Evolutionary conservation across 2,888 invertebrate genomes (phyloP).

Genomic region (Ennomos erosarius): DNA sequence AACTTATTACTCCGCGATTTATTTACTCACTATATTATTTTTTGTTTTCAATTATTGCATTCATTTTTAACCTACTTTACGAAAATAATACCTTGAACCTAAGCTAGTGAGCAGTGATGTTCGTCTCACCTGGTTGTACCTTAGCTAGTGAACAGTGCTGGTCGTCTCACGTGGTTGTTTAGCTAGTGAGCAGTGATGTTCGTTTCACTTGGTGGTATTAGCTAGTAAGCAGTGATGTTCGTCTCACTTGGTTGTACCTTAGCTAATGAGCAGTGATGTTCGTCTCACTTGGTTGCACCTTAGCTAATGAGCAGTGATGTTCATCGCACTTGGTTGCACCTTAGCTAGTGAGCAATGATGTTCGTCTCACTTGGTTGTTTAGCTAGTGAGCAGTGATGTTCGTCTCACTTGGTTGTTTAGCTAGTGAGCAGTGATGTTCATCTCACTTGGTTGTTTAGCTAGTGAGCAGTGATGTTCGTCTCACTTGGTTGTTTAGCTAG

Average conservation of each 20-base stretch:
- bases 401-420: constrained; percentile 88
- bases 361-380: constrained; percentile 53
- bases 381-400: constrained; percentile 93
- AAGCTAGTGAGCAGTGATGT: constrained; percentile 92
- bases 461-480: constrained; percentile 93
- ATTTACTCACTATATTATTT: too few species aligned
- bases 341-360: constrained; percentile 89
- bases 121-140: constrained; percentile 85
- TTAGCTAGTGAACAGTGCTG: constrained; percentile 2
- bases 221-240: constrained; percentile 88
- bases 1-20: too few species aligned
- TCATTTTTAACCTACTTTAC: too few species aligned
- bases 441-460: constrained; percentile 88
- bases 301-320: too few species aligned
- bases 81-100: too few species aligned
- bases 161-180: constrained; percentile 87
- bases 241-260: too few species aligned
- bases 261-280: too few species aligned
- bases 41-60: too few species aligned
- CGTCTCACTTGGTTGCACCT: too few species aligned
- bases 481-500: constrained; percentile 65
- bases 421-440: constrained; percentile 92
- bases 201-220: constrained; percentile 87
- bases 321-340: constrained; percentile 73
- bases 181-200: constrained; percentile 59